Conservation (phyloP, 2,888 invertebrate species). For the Agelastica alni region DNA sequence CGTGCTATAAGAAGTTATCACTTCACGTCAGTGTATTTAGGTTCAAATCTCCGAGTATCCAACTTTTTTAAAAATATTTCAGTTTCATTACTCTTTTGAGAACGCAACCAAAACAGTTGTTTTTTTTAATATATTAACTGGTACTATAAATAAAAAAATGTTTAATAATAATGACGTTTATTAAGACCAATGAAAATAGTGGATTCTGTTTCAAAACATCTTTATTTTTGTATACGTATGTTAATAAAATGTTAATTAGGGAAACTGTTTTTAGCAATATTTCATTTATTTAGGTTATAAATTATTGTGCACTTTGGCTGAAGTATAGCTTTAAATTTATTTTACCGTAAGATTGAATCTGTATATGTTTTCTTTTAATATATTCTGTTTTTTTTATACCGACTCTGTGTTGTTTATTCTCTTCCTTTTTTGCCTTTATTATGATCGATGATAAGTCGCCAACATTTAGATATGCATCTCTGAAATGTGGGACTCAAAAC, state of each 20-base stretch:
- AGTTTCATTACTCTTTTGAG: too few species aligned
- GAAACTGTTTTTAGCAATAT: background rate
- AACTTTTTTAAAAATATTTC: too few species aligned
- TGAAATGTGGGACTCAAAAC: slow-evolving; percentile 22
- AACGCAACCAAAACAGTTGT: too few species aligned
- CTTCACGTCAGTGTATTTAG: too few species aligned
- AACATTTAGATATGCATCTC: slow-evolving; percentile 26
- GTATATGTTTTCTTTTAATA: slow-evolving; percentile 28
- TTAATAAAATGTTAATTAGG: background rate
- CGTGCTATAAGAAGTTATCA: too few species aligned
- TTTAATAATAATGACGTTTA: too few species aligned
- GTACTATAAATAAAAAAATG: too few species aligned
- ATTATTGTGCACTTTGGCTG: slow-evolving; percentile 38
- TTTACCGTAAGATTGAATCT: slow-evolving; percentile 26
- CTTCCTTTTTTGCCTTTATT: slow-evolving; percentile 21
- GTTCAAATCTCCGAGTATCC: too few species aligned
- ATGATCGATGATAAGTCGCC: slow-evolving; percentile 25
- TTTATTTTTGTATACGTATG: too few species aligned
- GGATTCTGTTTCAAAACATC: too few species aligned
- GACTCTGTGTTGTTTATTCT: slow-evolving; percentile 18
- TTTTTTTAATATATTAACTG: too few species aligned
- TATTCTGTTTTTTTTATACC: slow-evolving; percentile 27
- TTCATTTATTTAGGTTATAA: slow-evolving; percentile 25
- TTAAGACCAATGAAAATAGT: too few species aligned
- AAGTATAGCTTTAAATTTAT: slow-evolving; percentile 41